Conservation (phyloP, 2,888 invertebrate genomes). For the Amphimallon solstitiale region DNA sequence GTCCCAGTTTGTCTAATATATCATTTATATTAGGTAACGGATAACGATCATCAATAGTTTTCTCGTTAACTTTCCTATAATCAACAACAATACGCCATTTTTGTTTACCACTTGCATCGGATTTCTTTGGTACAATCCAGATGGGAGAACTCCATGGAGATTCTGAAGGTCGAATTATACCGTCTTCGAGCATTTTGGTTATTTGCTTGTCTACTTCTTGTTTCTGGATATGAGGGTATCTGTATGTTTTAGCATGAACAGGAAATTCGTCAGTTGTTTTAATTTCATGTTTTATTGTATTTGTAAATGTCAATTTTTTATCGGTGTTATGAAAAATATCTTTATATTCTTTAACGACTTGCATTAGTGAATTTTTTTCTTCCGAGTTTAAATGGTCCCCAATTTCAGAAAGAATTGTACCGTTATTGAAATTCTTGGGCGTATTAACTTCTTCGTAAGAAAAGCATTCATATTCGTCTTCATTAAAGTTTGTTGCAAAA, state of each 20-base stretch:
- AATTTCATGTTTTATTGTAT: slow-evolving; percentile 13
- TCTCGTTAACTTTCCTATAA: slow-evolving; percentile 32
- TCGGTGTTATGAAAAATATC: slow-evolving; percentile 24
- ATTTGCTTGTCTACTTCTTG: slow-evolving; percentile 33
- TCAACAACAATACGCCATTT: slow-evolving; percentile 34
- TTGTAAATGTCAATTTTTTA: slow-evolving; percentile 24
- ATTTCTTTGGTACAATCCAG: slow-evolving; percentile 29
- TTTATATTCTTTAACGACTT: slow-evolving; percentile 16
- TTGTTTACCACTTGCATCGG: slow-evolving; percentile 35
- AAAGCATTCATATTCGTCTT: neutral
- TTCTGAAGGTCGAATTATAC: slow-evolving; percentile 16
- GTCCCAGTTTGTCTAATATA: slow-evolving; percentile 40
- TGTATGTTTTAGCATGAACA: slow-evolving; percentile 26
- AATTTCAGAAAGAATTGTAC: neutral
- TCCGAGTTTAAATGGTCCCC: slow-evolving; percentile 31
- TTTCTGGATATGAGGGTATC: slow-evolving; percentile 29
- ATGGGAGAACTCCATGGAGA: slow-evolving; percentile 4
- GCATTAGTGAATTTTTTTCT: slow-evolving; percentile 23
- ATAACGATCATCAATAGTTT: slow-evolving; percentile 49
- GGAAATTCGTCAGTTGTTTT: neutral
- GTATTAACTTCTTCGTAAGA: neutral
- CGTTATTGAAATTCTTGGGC: neutral
- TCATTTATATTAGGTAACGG: slow-evolving; percentile 45
- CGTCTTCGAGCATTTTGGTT: slow-evolving; percentile 32
- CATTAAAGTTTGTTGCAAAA: neutral